Conservation (phyloP, 1,140 invertebrate genomes). For the Oreohelix idahoensis region DNA sequence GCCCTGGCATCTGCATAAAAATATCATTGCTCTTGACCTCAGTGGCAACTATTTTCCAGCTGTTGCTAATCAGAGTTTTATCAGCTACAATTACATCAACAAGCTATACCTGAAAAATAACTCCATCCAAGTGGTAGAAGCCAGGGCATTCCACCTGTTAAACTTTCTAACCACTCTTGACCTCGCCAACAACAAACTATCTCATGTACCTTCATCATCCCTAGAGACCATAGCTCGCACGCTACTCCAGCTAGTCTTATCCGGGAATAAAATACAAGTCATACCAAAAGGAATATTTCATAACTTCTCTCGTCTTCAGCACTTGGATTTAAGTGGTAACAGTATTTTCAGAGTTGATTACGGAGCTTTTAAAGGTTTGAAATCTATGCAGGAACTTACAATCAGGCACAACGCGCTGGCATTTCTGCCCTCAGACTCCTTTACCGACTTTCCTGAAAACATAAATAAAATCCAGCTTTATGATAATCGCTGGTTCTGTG, state of each 20-base stretch:
- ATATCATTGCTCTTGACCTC: constrained; percentile 58
- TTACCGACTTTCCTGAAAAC: constrained; percentile 45
- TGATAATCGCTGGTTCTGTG: constrained; percentile 67
- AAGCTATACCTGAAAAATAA: constrained; percentile 62
- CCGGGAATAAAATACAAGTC: constrained; percentile 56
- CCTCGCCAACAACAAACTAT: constrained; percentile 61
- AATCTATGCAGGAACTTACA: constrained; percentile 35
- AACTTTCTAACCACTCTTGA: constrained; percentile 58
- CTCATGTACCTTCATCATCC: constrained; percentile 49
- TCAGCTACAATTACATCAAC: constrained; percentile 54
- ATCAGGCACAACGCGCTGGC: constrained; percentile 58
- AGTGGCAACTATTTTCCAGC: constrained; percentile 55
- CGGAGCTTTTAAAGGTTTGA: constrained; percentile 55
- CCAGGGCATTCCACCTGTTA: constrained; percentile 55
- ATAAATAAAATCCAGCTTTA: constrained; percentile 56
- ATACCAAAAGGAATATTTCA: constrained; percentile 54
- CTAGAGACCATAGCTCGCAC: constrained; percentile 49
- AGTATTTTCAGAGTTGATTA: constrained; percentile 50
- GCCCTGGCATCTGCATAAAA: constrained; percentile 59
- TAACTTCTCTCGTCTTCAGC: constrained; percentile 49
- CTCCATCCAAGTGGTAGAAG: constrained; percentile 52
- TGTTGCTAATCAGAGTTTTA: constrained; percentile 51
- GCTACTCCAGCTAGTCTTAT: constrained; percentile 53
- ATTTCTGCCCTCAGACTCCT: constrained; percentile 40
- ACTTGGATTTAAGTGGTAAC: constrained; percentile 59